These are phyloP conservation scores for Pedetes capensis DNA, from an alignment of 2,113 vertebrate species.

Conservation along the genomic window DNA sequence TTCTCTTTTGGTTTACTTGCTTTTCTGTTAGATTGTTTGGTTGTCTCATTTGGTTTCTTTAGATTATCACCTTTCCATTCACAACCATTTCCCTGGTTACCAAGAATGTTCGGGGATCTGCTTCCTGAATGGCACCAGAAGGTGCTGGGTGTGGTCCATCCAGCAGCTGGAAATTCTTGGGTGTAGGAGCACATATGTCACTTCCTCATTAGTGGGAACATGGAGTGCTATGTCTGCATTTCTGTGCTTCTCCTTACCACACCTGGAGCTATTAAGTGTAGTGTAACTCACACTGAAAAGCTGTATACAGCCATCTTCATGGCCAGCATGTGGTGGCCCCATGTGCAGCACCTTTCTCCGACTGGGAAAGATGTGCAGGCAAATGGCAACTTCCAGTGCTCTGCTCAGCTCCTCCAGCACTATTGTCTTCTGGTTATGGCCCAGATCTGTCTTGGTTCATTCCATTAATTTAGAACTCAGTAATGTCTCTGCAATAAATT, in stretches of 20 bases:
- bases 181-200: background rate
- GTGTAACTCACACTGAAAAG: background rate
- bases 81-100: background rate
- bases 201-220: background rate
- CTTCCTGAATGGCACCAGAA: no score
- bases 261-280: background rate
- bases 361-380: background rate
- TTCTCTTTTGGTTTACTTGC: background rate
- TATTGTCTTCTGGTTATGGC: background rate
- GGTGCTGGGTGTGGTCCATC: background rate
- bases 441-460: background rate
- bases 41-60: no score
- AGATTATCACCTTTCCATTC: background rate
- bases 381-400: background rate
- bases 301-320: background rate
- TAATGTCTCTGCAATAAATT: background rate
- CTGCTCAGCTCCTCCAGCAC: background rate
- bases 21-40: no score
- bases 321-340: background rate
- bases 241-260: background rate
- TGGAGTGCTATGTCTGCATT: background rate
- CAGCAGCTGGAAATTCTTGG: background rate
- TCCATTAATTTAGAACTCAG: conserved; percentile 26
- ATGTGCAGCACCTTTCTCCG: background rate
- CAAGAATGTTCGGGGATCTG: background rate